Evolutionary conservation across 2,797 vertebrate genomes (phyloP).

Genomic region (Geotria australis): DNA sequence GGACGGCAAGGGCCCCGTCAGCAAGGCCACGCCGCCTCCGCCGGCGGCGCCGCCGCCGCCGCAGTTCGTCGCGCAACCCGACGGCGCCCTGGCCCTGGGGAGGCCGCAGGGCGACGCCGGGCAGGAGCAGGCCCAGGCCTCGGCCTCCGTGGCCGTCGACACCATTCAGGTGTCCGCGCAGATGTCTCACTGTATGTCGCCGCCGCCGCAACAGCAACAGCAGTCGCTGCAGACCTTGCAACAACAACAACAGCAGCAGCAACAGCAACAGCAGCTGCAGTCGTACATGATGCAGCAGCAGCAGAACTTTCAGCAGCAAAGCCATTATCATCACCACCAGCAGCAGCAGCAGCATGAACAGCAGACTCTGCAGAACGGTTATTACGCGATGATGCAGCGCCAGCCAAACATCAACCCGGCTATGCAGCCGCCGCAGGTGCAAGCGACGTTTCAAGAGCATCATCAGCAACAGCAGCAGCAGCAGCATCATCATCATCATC

Average conservation of each 20-base stretch:
- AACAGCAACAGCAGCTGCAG: conserved; percentile 46
- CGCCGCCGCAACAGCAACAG: conserved; percentile 16
- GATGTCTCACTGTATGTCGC: conserved; percentile 3
- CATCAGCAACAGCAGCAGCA: too few relatives aligned
- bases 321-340: conserved; percentile 8
- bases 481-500: conserved; percentile 28
- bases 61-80: conserved; percentile 10
- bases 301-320: too few relatives aligned
- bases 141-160: too few relatives aligned
- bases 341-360: conserved; percentile 22
- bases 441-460: too few relatives aligned
- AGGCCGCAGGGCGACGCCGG: too few relatives aligned
- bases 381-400: too few relatives aligned
- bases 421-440: too few relatives aligned
- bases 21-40: conserved; percentile 26
- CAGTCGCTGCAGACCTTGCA: conserved; percentile 13
- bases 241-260: conserved; percentile 12
- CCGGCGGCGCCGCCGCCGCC: not conserved
- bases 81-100: conserved; percentile 15
- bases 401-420: too few relatives aligned
- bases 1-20: conserved; percentile 79
- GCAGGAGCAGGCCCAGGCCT: too few relatives aligned
- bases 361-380: conserved; percentile 17
- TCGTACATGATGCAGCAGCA: conserved; percentile 8
- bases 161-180: too few relatives aligned